phyloP scores from a whole-genome alignment of 2,888 invertebrate genomes.

The Orchestes rusci region DNA sequence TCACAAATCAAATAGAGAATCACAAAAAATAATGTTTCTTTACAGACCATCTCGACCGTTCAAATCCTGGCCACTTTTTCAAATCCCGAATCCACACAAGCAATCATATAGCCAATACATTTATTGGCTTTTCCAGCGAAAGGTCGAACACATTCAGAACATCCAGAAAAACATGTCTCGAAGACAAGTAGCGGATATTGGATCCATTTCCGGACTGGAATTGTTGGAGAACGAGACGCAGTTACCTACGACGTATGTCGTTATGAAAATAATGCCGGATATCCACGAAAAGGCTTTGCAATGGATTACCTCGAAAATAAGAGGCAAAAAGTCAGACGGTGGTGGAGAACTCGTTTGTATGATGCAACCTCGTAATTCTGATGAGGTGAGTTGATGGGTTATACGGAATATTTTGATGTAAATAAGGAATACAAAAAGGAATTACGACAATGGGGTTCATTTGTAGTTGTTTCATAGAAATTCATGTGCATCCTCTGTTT shows the following conservation, averaged over 20 bases:
- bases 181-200: slow-evolving; percentile 24
- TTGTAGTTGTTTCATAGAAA: background rate
- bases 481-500: too few relatives aligned
- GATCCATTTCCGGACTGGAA: slow-evolving; percentile 28
- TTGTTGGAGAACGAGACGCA: slow-evolving; percentile 31
- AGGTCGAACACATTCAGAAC: too few relatives aligned
- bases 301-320: slow-evolving; percentile 51
- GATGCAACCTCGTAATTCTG: slow-evolving; percentile 38
- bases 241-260: slow-evolving; percentile 47
- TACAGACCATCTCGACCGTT: too few relatives aligned
- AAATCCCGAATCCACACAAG: too few relatives aligned
- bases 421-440: too few relatives aligned
- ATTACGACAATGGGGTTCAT: slow-evolving; percentile 3
- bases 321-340: slow-evolving; percentile 47
- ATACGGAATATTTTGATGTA: background rate
- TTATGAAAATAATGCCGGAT: slow-evolving; percentile 45
- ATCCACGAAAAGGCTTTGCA: slow-evolving; percentile 45
- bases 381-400: slow-evolving; percentile 19
- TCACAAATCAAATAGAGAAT: too few relatives aligned
- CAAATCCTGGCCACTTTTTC: too few relatives aligned
- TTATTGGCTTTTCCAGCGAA: too few relatives aligned
- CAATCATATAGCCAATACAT: too few relatives aligned
- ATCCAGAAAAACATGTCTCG: slow-evolving; percentile 35
- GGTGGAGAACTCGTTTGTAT: slow-evolving; percentile 51
- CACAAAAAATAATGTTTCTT: too few relatives aligned